Conservation (phyloP, 1,140 invertebrate genomes). For the Scaptomyza pallida region DNA sequence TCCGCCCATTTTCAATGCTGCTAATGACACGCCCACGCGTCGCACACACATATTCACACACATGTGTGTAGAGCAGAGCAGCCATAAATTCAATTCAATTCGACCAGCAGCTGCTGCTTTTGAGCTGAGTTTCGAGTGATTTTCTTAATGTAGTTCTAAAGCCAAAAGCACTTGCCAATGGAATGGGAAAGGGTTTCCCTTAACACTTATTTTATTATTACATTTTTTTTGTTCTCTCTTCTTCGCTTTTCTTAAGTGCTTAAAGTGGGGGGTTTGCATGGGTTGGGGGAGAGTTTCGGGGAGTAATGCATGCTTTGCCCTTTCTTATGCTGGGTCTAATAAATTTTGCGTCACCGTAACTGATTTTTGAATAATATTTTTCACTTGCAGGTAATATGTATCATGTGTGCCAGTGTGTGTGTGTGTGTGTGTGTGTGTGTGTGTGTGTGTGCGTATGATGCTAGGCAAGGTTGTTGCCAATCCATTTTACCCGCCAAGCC, state of each 20-base stretch:
- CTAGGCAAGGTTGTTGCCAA: slow-evolving; percentile 1
- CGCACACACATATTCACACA: slow-evolving; percentile 17
- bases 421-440: not conserved
- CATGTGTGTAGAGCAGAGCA: slow-evolving; percentile 9
- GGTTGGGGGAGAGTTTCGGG: not conserved
- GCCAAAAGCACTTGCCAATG: slow-evolving; percentile 26
- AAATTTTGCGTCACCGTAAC: slow-evolving; percentile 66
- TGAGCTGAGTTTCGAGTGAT: slow-evolving; percentile 73
- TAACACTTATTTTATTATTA: not conserved
- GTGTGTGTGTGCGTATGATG: not conserved
- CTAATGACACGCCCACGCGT: slow-evolving; percentile 63
- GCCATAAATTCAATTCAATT: slow-evolving; percentile 77
- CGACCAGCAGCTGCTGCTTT: slow-evolving; percentile 74
- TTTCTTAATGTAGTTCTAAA: slow-evolving; percentile 79
- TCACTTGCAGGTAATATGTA: slow-evolving; percentile 75
- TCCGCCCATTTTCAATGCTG: slow-evolving; percentile 22
- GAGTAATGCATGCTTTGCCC: slow-evolving; percentile 36
- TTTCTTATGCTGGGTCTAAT: slow-evolving; percentile 59
- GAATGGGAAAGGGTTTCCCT: slow-evolving; percentile 32
- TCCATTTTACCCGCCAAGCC: not conserved
- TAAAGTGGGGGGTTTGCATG: too few species aligned
- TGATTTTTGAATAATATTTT: slow-evolving; percentile 81
- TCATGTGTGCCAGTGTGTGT: slow-evolving; percentile 56
- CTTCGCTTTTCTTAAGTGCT: slow-evolving; percentile 63
- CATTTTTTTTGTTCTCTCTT: not conserved